Evolutionary conservation across 2,113 vertebrate species (phyloP).

Genomic region (Nerophis ophidion): DNA sequence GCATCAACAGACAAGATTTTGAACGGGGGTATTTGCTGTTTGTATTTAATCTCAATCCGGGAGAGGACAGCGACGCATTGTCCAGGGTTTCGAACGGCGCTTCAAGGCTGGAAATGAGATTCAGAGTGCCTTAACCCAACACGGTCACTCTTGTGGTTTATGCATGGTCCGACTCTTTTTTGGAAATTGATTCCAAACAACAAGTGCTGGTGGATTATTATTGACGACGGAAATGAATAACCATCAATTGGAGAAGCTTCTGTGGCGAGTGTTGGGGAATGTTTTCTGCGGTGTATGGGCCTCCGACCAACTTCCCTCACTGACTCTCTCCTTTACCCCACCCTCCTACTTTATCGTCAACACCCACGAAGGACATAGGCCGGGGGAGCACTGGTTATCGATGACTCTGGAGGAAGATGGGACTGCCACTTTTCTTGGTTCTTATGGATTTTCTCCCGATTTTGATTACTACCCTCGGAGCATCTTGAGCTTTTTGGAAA

Average conservation of each 20-base stretch:
- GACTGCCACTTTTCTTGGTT: neutral
- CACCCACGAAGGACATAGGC: neutral
- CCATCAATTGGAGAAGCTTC: neutral
- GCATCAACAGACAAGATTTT: constrained; percentile 1
- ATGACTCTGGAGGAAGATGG: neutral
- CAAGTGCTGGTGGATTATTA: constrained; percentile 12
- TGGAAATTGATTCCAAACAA: neutral
- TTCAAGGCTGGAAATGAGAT: constrained; percentile 6
- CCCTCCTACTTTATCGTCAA: constrained; percentile 4
- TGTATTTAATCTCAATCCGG: neutral
- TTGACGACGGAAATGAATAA: neutral
- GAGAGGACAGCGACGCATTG: neutral
- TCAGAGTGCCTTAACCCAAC: neutral
- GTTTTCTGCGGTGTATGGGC: neutral
- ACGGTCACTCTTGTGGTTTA: constrained; percentile 3
- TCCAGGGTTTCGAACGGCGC: neutral
- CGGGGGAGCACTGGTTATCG: neutral
- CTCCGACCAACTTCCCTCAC: neutral
- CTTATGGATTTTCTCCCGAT: no score
- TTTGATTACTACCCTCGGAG: no score
- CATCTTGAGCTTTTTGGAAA: no score
- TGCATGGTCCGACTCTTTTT: neutral
- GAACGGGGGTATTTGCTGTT: neutral
- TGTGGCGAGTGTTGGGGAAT: neutral
- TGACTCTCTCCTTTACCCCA: neutral